Evolutionary conservation across 2,888 invertebrate genomes (phyloP), one percentile per base, ranked within the genome.

Genomic region (Fragum sueziense): DNA sequence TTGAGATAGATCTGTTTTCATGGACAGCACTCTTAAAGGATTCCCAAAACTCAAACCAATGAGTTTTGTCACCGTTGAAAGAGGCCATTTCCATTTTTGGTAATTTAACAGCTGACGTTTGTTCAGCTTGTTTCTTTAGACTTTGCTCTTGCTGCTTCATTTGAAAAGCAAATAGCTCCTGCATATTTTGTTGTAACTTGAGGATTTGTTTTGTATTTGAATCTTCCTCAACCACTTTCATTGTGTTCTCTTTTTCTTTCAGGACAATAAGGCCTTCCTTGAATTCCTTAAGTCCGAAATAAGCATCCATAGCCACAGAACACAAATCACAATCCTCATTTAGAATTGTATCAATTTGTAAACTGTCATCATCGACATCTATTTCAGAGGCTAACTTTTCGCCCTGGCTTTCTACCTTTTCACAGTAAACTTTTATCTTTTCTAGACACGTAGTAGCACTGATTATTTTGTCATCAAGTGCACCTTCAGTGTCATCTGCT

Each of bases 11-110:
- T 59, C 59, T 68, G 33, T 80, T 80, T 2, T 68, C 74, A 62
- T 80, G 76, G 0, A 76, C 67, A 25, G 74, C 51, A 59, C 57
- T 29, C 20, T 81, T 25, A 71, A 77, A 81, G 2, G 74, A 67
- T 31, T 81, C 72, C 77, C 74, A 71, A 31, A 71, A 71, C 37
- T 71, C 41, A 0, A 47, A 47, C 61, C 61, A 61, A 20, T 61
- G 34, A 3, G 57, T 37, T 61, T 61, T 71, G 31, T 71, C 61
- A 29, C 71, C 71, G 20, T 37, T 71, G 27, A 71, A 71, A 4
- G 71, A 37, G 27, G 29, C 17, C 47, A 71, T 34, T 1, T 71
- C 61, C 11, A 41, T 27, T 37, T 71, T 71, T 41, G 61, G 59
- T 47, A 71, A 41, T 47, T 37, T 59, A 37, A 71, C 71, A 4